Evolutionary conservation across 2,797 vertebrate species (phyloP).

Genomic region (Pelodytes ibericus): DNA sequence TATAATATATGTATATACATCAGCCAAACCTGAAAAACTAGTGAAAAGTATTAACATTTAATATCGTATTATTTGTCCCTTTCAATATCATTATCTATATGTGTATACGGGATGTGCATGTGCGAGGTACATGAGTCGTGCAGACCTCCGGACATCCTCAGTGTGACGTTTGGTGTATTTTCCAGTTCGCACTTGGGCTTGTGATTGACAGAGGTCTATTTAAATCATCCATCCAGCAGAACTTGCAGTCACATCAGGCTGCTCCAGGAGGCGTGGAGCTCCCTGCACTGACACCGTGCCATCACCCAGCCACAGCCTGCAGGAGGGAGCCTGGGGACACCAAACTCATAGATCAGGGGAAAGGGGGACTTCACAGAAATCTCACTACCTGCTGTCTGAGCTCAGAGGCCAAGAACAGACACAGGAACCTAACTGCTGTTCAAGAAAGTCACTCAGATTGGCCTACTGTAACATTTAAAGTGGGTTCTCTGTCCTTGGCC

Average conservation of each 20-base stretch:
- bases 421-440: background rate
- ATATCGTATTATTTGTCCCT: too few species aligned
- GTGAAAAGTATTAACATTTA: too few species aligned
- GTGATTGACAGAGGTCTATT: slow-evolving; percentile 73
- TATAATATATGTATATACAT: background rate
- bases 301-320: slow-evolving; percentile 71
- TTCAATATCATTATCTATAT: too few species aligned
- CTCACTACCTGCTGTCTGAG: background rate
- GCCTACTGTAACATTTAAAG: too few species aligned
- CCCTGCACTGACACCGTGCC: slow-evolving; percentile 66
- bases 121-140: background rate
- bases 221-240: slow-evolving; percentile 73
- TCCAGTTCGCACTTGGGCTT: slow-evolving; percentile 65
- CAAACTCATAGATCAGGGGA: slow-evolving; percentile 12
- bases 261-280: slow-evolving; percentile 79
- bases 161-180: slow-evolving; percentile 65
- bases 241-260: slow-evolving; percentile 64
- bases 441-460: background rate
- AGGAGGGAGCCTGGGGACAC: slow-evolving; percentile 26
- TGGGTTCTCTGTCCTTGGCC: background rate
- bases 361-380: slow-evolving; percentile 2
- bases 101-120: too few species aligned
- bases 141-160: slow-evolving; percentile 67
- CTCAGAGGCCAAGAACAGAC: background rate
- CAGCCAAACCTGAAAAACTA: too few species aligned